phyloP scores from a whole-genome alignment of 92 coral and sea anemone species.

The Parazoanthus darwini region DNA sequence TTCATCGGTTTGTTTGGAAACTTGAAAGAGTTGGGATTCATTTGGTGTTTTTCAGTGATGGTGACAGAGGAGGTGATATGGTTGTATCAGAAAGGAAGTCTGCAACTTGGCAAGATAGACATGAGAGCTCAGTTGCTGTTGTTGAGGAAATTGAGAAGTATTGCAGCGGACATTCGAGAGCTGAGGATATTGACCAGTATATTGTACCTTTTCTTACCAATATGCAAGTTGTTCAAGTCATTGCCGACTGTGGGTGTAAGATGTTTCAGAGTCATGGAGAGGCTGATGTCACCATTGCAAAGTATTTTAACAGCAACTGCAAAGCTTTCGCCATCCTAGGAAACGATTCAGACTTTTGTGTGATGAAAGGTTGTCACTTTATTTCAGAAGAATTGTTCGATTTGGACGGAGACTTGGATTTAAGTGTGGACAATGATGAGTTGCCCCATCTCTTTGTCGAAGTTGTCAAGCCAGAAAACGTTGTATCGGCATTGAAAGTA shows the following conservation, averaged over 20 bases:
- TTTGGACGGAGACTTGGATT: conserved; percentile 23
- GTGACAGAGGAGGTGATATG: conserved; percentile 15
- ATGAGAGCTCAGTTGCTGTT: background rate
- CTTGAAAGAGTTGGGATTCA: conserved; percentile 32
- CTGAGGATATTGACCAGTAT: background rate
- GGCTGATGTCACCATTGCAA: conserved; percentile 33
- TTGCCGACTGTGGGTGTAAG: conserved; percentile 34
- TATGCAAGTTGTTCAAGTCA: conserved; percentile 3
- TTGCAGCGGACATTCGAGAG: conserved; percentile 21
- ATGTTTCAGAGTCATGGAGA: conserved; percentile 44
- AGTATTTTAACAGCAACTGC: conserved; percentile 10
- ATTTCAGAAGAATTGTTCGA: conserved; percentile 38
- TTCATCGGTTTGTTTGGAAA: conserved; percentile 10
- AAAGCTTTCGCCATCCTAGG: conserved; percentile 47
- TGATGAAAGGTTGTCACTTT: conserved; percentile 45
- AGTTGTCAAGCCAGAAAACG: conserved; percentile 32
- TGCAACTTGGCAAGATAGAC: conserved; percentile 27
- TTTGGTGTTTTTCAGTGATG: conserved; percentile 43
- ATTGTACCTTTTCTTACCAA: background rate
- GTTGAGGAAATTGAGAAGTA: conserved; percentile 28
- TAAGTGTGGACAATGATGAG: background rate
- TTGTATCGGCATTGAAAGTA: conserved; percentile 29
- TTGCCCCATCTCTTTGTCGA: conserved; percentile 19
- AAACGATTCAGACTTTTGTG: conserved; percentile 49
- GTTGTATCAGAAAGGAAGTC: background rate